phyloP scores from a whole-genome alignment of 2,113 vertebrate species.

The Lagenorhynchus albirostris region DNA sequence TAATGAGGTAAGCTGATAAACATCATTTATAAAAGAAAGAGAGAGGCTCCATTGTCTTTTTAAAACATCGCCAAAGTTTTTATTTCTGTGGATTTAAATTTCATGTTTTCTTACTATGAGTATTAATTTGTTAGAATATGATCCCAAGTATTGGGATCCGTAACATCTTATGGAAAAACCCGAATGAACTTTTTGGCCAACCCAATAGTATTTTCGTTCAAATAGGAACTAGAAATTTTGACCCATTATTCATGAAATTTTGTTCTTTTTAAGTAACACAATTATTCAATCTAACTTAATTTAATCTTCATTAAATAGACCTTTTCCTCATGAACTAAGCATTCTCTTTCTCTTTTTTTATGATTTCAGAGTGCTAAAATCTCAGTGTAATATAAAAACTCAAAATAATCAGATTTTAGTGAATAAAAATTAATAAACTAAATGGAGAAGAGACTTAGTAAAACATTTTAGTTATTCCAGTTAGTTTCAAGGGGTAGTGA shows the following conservation, averaged over 20 bases:
- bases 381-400: neutral
- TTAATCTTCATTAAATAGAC: conserved; percentile 26
- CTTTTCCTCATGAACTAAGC: neutral
- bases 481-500: neutral
- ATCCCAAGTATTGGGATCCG: neutral
- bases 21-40: conserved; percentile 16
- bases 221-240: neutral
- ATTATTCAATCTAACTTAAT: neutral
- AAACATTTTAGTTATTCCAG: conserved; percentile 24
- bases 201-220: neutral
- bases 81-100: conserved; percentile 6
- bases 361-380: neutral
- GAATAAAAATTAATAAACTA: conserved; percentile 29
- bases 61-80: neutral
- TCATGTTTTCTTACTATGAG: neutral
- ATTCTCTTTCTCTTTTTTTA: neutral
- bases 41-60: neutral
- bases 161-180: too few relatives aligned
- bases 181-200: too few relatives aligned
- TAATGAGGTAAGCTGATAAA: neutral
- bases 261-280: neutral
- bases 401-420: neutral
- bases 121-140: neutral
- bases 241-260: neutral
- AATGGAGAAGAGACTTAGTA: neutral